Base-by-base conservation (phyloP, 2,113 vertebrate genomes). In the Serinus canaria region DNA sequence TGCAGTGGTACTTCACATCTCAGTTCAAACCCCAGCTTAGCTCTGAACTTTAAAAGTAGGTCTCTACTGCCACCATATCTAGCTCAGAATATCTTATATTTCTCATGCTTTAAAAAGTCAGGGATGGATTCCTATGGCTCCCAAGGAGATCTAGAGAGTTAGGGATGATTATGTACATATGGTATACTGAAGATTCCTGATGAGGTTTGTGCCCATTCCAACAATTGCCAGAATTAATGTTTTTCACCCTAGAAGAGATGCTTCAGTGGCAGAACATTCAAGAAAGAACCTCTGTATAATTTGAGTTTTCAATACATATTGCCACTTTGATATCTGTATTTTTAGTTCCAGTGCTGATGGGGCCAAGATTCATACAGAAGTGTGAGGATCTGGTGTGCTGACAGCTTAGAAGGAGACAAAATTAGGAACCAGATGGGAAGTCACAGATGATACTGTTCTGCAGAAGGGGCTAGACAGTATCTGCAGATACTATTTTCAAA, bases 51-150 rank as follows among this genome's bases (percentile, higher is more conserved):
- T 25, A 86, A 92, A 96, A 80, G 35, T n/a, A 64, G 24, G 35
- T 89, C 94, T 94, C 80, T 97, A 85, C 90, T 93, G 94, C 92
- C 95, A 94, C 91, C 91, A 63, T 31, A 81, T 78, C 86, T 83
- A 84, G 43, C 64, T 85, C 5, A 3, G 47, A 22, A 20, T 90
- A 60, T 75, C 31, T 83, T 52, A 50, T 27, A 63, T 72, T 83
- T 60, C 11, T 49, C 27, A 37, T 10, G 13, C 43, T 31, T 27
- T 70, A 31, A 28, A 53, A 90, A 52, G 14, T 60, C 20, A 58
- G 63, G 23, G 43, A 37, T 37, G 8, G 55, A 80, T 76, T 86
- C 46, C 63, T 11, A 3, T 25, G 5, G 23, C 81, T 88, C 20
- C 47, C 27, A 62, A 62, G 37, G 13, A 83, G 53, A 52, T 9